Percentiles rank a stretch among this genome's conserved stretches.
Evolutionary conservation across 1,140 invertebrate genomes (phyloP).

Genomic region (Oncopeltus fasciatus): DNA sequence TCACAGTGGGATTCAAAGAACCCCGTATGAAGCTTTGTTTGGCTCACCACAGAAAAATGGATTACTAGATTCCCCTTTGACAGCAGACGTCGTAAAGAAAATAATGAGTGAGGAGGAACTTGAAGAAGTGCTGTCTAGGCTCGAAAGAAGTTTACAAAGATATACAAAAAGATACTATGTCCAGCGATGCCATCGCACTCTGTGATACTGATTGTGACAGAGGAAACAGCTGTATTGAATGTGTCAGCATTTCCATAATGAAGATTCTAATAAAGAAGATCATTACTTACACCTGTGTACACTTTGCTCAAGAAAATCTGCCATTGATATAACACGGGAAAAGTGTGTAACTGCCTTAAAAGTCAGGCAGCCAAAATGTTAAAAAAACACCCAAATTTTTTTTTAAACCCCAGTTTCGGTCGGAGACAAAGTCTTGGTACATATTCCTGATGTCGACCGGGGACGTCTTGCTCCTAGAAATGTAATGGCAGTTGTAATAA

Average conservation of each 20-base stretch:
- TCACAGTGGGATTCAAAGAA: constrained; percentile 24
- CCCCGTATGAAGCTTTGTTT: constrained; percentile 27
- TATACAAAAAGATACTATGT: not conserved
- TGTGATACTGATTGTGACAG: not conserved
- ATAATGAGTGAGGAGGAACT: not conserved
- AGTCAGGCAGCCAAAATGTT: not conserved
- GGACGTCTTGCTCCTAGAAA: not conserved
- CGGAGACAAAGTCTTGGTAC: not conserved
- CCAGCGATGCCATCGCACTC: not conserved
- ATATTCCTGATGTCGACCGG: not conserved
- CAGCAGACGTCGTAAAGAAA: not conserved
- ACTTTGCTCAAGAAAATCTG: not conserved
- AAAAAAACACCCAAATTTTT: not conserved
- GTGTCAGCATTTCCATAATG: not conserved
- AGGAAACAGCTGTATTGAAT: not conserved
- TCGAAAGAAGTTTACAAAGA: not conserved
- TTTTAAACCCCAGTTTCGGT: not conserved
- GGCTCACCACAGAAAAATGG: constrained; percentile 17
- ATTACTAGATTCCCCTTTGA: not conserved
- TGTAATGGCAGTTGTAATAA: not conserved
- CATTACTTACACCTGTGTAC: not conserved
- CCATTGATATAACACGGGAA: not conserved
- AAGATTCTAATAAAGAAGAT: not conserved
- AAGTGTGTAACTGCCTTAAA: not conserved
- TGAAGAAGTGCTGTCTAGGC: too few relatives aligned